These are phyloP conservation scores for Archips crataeganus DNA, from an alignment of 2,888 invertebrate species.

Conservation along the genomic window DNA sequence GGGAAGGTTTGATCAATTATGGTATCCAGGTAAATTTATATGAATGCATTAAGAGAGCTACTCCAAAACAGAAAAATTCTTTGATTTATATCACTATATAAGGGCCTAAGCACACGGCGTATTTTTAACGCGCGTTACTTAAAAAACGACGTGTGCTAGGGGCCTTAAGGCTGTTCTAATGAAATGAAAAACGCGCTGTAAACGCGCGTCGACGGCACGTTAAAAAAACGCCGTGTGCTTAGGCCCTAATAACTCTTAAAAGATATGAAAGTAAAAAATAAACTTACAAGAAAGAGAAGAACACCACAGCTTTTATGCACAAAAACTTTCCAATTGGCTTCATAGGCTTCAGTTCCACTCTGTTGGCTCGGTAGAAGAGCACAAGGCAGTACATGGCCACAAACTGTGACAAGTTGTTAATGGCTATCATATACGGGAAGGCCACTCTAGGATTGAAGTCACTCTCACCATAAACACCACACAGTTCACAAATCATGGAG, in stretches of 20 bases:
- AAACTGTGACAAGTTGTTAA: constrained; percentile 97
- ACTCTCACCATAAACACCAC: constrained; percentile 96
- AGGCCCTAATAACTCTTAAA: too few species aligned
- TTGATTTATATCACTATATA: not conserved
- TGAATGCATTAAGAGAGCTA: too few species aligned
- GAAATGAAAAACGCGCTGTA: too few species aligned
- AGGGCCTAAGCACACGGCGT: too few species aligned
- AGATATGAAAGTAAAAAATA: constrained; percentile 12
- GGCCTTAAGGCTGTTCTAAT: too few species aligned
- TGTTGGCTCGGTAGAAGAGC: constrained; percentile 96
- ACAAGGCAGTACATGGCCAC: constrained; percentile 98
- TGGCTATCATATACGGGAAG: constrained; percentile 94
- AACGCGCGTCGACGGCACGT: too few species aligned
- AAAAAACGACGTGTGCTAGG: too few species aligned
- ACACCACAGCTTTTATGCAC: constrained; percentile 98
- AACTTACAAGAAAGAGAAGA: constrained; percentile 99
- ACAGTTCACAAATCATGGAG: constrained; percentile 94
- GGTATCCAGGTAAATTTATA: too few species aligned
- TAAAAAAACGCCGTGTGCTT: too few species aligned
- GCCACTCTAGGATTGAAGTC: constrained; percentile 94
- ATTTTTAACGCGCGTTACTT: too few species aligned
- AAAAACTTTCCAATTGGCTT: constrained; percentile 97
- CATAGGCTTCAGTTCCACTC: constrained; percentile 95
- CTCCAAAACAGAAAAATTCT: too few species aligned
- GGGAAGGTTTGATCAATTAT: not conserved